These are phyloP conservation scores for Antedon mediterranea DNA, from an alignment of 53 echinoderm and acorn worm species.

Conservation along the genomic window DNA sequence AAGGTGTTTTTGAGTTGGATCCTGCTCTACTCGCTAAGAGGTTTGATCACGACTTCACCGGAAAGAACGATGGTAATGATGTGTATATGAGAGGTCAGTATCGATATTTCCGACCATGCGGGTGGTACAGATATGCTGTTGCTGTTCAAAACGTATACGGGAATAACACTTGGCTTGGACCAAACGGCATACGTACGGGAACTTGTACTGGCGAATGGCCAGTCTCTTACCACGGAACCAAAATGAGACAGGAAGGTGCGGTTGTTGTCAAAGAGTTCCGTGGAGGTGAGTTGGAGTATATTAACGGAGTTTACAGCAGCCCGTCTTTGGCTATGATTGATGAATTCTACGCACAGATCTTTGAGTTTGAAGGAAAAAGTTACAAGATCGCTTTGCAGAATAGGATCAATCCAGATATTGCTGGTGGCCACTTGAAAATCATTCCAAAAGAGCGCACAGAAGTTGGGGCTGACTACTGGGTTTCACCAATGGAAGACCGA, in stretches of 20 bases:
- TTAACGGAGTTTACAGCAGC: conserved; percentile 10
- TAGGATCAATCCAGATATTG: conserved; percentile 2
- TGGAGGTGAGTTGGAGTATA: conserved; percentile 1
- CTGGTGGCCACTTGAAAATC: conserved; percentile 4
- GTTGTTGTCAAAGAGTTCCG: not conserved
- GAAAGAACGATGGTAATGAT: not conserved
- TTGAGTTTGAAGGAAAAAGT: conserved; percentile 5
- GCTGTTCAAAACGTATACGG: conserved; percentile 8
- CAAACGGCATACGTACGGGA: conserved; percentile 7
- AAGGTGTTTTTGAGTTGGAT: conserved; percentile 8
- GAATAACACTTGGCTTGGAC: conserved; percentile 17
- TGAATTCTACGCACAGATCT: conserved; percentile 1
- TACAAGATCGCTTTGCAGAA: conserved; percentile 22
- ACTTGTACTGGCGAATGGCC: conserved; percentile 17
- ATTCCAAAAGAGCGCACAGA: not conserved
- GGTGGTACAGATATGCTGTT: conserved; percentile 17
- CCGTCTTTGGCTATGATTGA: conserved; percentile 7
- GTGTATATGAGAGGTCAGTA: conserved; percentile 5
- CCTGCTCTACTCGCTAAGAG: not conserved
- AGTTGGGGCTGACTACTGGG: conserved; percentile 7
- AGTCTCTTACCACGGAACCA: conserved; percentile 25
- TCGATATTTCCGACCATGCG: conserved; percentile 15
- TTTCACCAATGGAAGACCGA: conserved; percentile 18
- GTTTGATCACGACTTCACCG: conserved; percentile 16
- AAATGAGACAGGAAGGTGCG: not conserved